Conservation (phyloP, 2,113 vertebrate genomes). For the Fukomys damarensis region DNA sequence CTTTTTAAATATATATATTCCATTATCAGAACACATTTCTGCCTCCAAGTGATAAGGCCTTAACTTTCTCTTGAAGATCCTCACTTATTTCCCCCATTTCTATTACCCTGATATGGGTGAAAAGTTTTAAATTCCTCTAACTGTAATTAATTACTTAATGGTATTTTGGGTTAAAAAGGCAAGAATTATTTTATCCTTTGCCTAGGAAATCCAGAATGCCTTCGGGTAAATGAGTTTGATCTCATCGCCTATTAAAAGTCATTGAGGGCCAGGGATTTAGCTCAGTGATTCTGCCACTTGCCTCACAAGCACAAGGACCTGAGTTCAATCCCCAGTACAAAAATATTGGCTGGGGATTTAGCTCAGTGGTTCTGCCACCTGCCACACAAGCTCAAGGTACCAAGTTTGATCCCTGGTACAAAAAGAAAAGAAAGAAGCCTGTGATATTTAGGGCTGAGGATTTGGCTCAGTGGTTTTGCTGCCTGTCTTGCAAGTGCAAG, state of each 20-base stretch:
- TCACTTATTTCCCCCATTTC: not conserved
- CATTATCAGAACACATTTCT: not conserved
- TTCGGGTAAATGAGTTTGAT: not conserved
- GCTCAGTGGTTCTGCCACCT: no score
- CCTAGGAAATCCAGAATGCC: not conserved
- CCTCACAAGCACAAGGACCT: no score
- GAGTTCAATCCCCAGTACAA: no score
- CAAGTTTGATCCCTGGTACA: no score
- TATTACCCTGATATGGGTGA: not conserved
- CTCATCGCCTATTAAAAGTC: not conserved
- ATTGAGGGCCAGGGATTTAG: no score
- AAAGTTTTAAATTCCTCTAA: not conserved
- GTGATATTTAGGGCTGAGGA: no score
- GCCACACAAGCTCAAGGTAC: no score
- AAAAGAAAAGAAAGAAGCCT: no score
- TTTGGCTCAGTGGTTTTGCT: no score
- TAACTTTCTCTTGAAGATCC: not conserved
- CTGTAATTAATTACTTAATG: not conserved
- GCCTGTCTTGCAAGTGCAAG: no score
- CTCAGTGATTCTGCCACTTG: no score
- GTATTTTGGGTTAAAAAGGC: not conserved
- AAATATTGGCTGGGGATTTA: no score
- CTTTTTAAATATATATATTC: not conserved
- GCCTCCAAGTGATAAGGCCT: not conserved
- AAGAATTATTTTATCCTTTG: not conserved